Percentiles rank a stretch among this genome's conserved stretches.
These are phyloP conservation scores for Sebastes oblongus DNA, from an alignment of 2,797 vertebrate genomes.

Conservation along the genomic window DNA sequence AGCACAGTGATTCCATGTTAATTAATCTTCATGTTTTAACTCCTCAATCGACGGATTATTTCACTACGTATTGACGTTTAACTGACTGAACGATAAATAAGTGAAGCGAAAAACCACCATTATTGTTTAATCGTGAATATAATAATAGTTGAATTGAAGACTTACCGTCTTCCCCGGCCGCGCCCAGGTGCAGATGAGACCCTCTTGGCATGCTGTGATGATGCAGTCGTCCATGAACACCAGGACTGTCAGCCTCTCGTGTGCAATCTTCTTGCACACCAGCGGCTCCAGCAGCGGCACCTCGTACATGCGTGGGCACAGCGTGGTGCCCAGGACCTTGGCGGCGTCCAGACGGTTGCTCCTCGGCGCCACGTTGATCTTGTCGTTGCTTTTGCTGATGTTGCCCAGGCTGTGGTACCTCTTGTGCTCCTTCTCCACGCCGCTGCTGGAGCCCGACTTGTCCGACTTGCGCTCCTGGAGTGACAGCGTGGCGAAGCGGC, in stretches of 20 bases:
- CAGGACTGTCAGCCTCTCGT: conserved; percentile 90
- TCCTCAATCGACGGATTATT: not conserved
- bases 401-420: conserved; percentile 92
- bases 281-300: conserved; percentile 92
- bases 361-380: conserved; percentile 82
- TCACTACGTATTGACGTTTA: not conserved
- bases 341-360: conserved; percentile 86
- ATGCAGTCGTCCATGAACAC: conserved; percentile 96
- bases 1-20: no score
- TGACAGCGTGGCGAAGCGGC: conserved; percentile 89
- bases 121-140: not conserved
- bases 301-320: conserved; percentile 92
- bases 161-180: conserved; percentile 89
- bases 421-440: conserved; percentile 91
- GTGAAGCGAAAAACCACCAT: not conserved
- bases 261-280: conserved; percentile 94
- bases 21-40: not conserved
- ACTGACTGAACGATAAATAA: not conserved
- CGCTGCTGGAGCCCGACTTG: conserved; percentile 65
- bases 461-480: conserved; percentile 88
- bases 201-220: conserved; percentile 93
- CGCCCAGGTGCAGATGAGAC: conserved; percentile 94
- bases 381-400: conserved; percentile 91
- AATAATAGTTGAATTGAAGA: not conserved
- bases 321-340: conserved; percentile 89